phyloP scores from a whole-genome alignment of 1,140 invertebrate species.

The Zophobas morio region DNA sequence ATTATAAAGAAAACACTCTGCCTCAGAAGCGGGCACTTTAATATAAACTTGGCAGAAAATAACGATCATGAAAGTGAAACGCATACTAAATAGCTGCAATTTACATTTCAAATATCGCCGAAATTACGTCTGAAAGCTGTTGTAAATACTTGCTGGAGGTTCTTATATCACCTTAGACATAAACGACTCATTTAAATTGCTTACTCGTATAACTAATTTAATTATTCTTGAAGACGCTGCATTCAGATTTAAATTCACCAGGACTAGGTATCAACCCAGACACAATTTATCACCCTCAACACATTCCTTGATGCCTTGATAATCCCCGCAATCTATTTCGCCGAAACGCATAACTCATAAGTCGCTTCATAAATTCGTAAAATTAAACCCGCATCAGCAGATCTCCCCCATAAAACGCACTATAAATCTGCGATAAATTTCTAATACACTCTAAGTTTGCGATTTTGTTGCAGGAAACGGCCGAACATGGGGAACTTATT shows the following conservation, averaged over 20 bases:
- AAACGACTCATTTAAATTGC: constrained; percentile 1
- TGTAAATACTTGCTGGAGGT: background rate
- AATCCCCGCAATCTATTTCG: constrained; percentile 1
- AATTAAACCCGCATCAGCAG: constrained; percentile 1
- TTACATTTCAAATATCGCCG: constrained; percentile 19
- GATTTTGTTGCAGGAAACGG: constrained; percentile 1
- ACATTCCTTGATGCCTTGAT: background rate
- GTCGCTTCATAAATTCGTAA: constrained; percentile 22
- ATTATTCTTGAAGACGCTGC: background rate
- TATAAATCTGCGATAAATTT: constrained; percentile 19
- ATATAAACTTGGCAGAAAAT: background rate
- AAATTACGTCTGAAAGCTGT: constrained; percentile 1
- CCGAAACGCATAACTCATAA: constrained; percentile 3
- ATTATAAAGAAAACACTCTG: background rate
- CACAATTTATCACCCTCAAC: background rate
- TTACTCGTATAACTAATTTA: background rate
- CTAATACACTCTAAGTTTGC: constrained; percentile 1
- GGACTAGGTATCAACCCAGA: too few relatives aligned
- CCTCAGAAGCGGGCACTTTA: background rate
- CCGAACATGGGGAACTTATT: constrained; percentile 16
- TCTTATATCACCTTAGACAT: background rate
- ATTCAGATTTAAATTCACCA: too few relatives aligned
- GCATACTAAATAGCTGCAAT: constrained; percentile 5
- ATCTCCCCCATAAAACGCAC: background rate
- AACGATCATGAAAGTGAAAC: background rate